Evolutionary conservation across 2,797 vertebrate species (phyloP).

Genomic region (Capromys pilorides): DNA sequence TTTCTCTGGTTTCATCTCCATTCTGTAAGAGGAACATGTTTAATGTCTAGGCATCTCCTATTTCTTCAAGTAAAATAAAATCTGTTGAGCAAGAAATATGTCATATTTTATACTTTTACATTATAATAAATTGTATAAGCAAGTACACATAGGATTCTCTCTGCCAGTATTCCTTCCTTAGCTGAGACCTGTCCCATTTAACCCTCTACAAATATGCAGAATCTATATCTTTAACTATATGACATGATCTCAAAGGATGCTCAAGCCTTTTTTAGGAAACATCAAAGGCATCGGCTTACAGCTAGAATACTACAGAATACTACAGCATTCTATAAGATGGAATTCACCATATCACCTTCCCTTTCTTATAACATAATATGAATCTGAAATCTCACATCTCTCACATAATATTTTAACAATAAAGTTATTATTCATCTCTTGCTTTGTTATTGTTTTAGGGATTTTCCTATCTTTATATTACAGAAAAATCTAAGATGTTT

Average conservation of each 20-base stretch:
- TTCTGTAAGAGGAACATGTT: not conserved
- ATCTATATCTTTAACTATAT: not conserved
- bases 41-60: not conserved
- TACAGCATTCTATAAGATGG: not conserved
- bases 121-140: not conserved
- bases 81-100: not conserved
- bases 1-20: not conserved
- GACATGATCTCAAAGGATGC: not conserved
- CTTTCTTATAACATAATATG: not conserved
- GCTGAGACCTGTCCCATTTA: accelerated
- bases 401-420: not conserved
- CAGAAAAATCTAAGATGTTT: not conserved
- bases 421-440: not conserved
- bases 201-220: not conserved
- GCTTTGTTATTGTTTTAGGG: not conserved
- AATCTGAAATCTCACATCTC: not conserved
- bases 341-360: not conserved
- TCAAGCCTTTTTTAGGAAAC: not conserved
- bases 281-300: not conserved
- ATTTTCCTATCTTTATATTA: not conserved
- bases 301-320: not conserved
- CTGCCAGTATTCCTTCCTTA: not conserved
- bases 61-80: constrained; percentile 2
- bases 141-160: accelerated
- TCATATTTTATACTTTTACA: not conserved